These are phyloP conservation scores for Lycocorax pyrrhopterus DNA, from an alignment of 2,113 vertebrate genomes.

Conservation along the genomic window DNA sequence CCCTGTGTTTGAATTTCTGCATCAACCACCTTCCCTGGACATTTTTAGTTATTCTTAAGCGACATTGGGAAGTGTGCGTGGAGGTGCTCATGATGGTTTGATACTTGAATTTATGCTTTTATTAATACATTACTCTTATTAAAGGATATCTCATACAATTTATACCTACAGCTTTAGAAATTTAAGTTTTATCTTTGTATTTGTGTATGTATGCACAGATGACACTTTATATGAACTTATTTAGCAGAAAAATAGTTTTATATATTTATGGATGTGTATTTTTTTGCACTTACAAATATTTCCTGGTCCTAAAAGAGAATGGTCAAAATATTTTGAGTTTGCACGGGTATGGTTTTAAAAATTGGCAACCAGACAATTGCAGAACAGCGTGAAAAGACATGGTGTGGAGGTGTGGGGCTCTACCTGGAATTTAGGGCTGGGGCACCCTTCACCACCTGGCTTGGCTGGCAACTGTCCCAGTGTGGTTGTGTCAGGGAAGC, in stretches of 20 bases:
- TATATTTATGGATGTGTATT: background rate
- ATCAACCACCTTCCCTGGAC: background rate
- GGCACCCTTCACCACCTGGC: accelerated
- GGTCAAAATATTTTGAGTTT: background rate
- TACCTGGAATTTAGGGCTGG: background rate
- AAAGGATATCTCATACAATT: background rate
- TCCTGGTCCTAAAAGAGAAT: background rate
- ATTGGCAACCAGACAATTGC: background rate
- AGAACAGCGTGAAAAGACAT: background rate
- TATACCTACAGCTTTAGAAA: background rate
- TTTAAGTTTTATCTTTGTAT: background rate
- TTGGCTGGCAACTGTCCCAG: accelerated
- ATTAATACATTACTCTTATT: background rate
- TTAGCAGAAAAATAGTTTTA: background rate
- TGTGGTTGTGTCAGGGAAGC: background rate
- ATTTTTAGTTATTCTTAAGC: background rate
- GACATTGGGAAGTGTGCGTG: background rate
- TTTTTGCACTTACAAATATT: background rate
- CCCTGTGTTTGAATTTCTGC: background rate
- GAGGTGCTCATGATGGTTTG: background rate
- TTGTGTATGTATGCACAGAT: background rate
- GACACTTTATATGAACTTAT: background rate
- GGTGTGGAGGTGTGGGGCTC: background rate
- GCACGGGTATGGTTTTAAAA: background rate
- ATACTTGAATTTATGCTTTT: background rate